Percentiles rank a stretch among this genome's conserved stretches.
These are phyloP conservation scores for Julus scanicus DNA, from an alignment of 2,888 invertebrate species.

Conservation along the genomic window DNA sequence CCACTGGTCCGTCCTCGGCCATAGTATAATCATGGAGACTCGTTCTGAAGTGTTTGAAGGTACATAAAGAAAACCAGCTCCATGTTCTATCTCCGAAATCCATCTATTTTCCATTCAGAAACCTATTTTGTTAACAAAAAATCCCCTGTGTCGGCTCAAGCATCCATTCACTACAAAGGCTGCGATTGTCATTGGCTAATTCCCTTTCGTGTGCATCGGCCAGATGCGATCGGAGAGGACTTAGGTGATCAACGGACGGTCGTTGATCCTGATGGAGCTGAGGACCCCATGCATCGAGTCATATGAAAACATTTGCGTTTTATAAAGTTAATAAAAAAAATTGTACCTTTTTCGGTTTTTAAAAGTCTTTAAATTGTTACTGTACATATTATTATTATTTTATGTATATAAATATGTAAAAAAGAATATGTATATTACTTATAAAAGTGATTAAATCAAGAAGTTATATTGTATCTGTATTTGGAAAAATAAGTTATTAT, in stretches of 20 bases:
- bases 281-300: neutral
- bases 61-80: conserved; percentile 27
- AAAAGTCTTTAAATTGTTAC: no score
- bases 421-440: no score
- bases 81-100: neutral
- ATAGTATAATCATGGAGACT: neutral
- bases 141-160: conserved; percentile 33
- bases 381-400: no score
- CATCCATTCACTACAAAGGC: conserved; percentile 33
- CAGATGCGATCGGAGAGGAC: conserved; percentile 26
- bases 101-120: conserved; percentile 33
- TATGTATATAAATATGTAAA: no score
- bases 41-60: conserved; percentile 25
- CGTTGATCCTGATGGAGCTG: neutral
- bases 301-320: neutral
- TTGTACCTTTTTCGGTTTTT: no score
- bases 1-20: neutral
- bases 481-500: no score
- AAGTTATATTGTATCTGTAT: no score
- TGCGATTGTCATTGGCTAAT: conserved; percentile 14
- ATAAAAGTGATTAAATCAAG: no score
- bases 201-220: conserved; percentile 33
- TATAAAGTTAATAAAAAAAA: neutral
- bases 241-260: conserved; percentile 9
- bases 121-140: conserved; percentile 33